Percentiles rank a stretch among this genome's conserved stretches.
These are phyloP conservation scores for Chunga burmeisteri DNA, from an alignment of 2,113 vertebrate species.

Conservation along the genomic window DNA sequence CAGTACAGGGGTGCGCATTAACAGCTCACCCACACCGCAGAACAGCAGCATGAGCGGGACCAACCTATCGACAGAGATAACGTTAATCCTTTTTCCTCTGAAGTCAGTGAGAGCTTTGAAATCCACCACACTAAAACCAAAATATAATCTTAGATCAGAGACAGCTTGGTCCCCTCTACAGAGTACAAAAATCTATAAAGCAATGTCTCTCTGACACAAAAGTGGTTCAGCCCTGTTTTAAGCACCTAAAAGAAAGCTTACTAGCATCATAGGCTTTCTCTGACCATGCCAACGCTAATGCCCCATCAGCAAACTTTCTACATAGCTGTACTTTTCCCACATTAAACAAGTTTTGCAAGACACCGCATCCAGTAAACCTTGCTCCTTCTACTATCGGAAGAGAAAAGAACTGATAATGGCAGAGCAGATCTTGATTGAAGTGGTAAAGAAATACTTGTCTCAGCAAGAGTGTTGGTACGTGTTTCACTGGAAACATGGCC, in stretches of 20 bases:
- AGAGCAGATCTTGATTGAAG: background rate
- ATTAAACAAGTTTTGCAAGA: background rate
- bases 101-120: background rate
- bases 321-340: background rate
- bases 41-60: background rate
- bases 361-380: background rate
- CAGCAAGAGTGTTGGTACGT: background rate
- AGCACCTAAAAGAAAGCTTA: background rate
- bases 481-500: background rate
- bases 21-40: background rate
- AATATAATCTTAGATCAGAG: background rate
- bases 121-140: background rate
- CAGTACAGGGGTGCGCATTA: rapidly evolving
- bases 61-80: background rate
- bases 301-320: background rate
- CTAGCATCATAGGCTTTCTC: background rate
- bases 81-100: background rate
- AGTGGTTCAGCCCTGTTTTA: background rate
- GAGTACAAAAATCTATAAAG: background rate
- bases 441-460: background rate
- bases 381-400: background rate
- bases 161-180: background rate
- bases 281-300: background rate
- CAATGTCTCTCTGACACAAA: background rate
- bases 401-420: background rate